These are phyloP conservation scores for Myotis vivesi DNA, from an alignment of 2,797 vertebrate species.

Conservation along the genomic window DNA sequence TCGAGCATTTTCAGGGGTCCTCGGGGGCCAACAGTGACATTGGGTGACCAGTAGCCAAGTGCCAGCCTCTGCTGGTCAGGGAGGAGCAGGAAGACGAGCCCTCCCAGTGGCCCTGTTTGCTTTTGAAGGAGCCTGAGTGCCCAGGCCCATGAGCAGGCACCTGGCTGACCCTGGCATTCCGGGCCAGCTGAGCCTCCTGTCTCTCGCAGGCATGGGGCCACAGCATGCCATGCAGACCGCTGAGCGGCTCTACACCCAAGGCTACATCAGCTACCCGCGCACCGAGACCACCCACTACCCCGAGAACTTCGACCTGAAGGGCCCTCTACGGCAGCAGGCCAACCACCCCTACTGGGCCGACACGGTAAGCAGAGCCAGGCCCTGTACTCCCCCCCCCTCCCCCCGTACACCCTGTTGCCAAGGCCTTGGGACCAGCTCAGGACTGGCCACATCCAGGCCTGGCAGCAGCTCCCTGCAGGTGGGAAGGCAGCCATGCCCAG, in stretches of 20 bases:
- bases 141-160: neutral
- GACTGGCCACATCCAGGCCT: neutral
- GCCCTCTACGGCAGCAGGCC: slow-evolving; percentile 92
- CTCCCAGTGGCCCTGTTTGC: neutral
- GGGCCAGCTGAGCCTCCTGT: neutral
- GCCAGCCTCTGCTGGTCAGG: neutral
- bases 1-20: neutral
- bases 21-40: neutral
- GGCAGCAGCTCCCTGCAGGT: accelerated
- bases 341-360: slow-evolving; percentile 93
- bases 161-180: neutral
- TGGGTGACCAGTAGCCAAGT: neutral
- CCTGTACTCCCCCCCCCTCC: accelerated
- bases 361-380: slow-evolving; percentile 85
- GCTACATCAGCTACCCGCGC: slow-evolving; percentile 99
- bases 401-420: neutral
- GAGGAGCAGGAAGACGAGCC: neutral
- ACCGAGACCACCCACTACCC: slow-evolving; percentile 98
- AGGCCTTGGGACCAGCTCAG: neutral
- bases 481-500: too few species aligned
- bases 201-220: slow-evolving; percentile 92
- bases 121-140: neutral
- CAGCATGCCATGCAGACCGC: slow-evolving; percentile 98
- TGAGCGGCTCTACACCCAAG: slow-evolving; percentile 96
- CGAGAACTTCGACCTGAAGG: slow-evolving; percentile 97